These are phyloP conservation scores for Athrips mouffetella DNA, from an alignment of 2,888 invertebrate genomes.

Conservation along the genomic window DNA sequence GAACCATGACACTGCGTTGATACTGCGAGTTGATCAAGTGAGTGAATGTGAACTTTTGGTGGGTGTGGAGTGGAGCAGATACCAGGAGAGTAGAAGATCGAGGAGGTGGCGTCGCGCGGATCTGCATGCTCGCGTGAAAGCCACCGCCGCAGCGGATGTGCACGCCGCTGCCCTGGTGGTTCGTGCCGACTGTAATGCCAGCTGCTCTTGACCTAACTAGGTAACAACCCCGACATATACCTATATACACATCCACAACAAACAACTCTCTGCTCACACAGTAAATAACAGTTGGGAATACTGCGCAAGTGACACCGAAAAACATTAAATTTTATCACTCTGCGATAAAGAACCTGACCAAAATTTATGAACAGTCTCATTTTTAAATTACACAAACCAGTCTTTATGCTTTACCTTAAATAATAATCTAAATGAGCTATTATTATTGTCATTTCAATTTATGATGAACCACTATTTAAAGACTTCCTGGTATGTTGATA, in stretches of 20 bases:
- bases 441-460: slow-evolving; percentile 10
- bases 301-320: slow-evolving; percentile 13
- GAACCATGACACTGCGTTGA: slow-evolving; percentile 69
- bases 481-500: slow-evolving; percentile 1
- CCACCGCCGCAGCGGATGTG: slow-evolving; percentile 67
- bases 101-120: slow-evolving; percentile 36
- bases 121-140: slow-evolving; percentile 46
- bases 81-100: slow-evolving; percentile 27
- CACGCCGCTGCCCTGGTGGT: slow-evolving; percentile 72
- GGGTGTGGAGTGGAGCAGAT: slow-evolving; percentile 30
- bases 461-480: neutral
- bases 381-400: slow-evolving; percentile 11
- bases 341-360: slow-evolving; percentile 15
- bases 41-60: slow-evolving; percentile 59
- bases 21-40: slow-evolving; percentile 51
- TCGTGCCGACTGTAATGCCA: slow-evolving; percentile 74
- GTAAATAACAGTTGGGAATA: slow-evolving; percentile 1
- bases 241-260: neutral
- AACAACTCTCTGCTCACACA: neutral
- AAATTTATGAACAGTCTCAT: slow-evolving; percentile 2
- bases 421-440: slow-evolving; percentile 10
- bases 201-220: slow-evolving; percentile 77
- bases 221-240: slow-evolving; percentile 35
- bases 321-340: slow-evolving; percentile 16
- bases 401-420: slow-evolving; percentile 7